Conservation (phyloP, 2,113 vertebrate species). For the Xerus inauris region DNA sequence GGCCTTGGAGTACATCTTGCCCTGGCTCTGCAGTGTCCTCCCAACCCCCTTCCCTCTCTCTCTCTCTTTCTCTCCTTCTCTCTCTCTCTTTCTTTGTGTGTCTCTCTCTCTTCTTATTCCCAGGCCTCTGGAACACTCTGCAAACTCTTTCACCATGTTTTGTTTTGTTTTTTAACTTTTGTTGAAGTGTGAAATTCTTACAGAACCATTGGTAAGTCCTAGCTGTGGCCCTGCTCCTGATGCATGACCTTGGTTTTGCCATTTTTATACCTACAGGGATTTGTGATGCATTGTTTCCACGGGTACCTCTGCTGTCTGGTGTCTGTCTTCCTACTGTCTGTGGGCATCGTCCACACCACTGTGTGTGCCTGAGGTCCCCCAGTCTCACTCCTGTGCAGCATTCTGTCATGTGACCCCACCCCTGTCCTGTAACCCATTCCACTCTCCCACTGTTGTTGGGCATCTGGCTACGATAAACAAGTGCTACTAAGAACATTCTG, state of each 20-base stretch:
- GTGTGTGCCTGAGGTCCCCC: not conserved
- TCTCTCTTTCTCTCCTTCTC: no score
- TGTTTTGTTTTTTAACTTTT: no score
- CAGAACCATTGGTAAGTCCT: not conserved
- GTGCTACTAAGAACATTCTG: no score
- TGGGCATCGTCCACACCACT: not conserved
- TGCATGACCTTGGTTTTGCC: not conserved
- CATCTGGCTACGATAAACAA: not conserved
- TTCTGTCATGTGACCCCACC: no score
- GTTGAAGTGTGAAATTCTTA: not conserved
- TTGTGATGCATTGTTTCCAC: not conserved
- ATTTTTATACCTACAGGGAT: not conserved
- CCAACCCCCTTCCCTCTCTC: not conserved
- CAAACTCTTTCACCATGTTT: not conserved
- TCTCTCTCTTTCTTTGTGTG: no score
- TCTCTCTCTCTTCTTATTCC: no score
- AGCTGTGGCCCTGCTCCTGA: not conserved
- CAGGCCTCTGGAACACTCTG: not conserved
- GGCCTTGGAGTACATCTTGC: no score
- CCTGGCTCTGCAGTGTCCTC: accelerated
- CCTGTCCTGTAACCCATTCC: not conserved
- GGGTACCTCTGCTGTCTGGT: not conserved
- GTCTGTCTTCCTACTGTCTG: not conserved
- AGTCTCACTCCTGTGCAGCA: accelerated
- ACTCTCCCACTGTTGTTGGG: not conserved